These are phyloP conservation scores for Pyrrhia umbra DNA, from an alignment of 2,888 invertebrate genomes.

Conservation along the genomic window DNA sequence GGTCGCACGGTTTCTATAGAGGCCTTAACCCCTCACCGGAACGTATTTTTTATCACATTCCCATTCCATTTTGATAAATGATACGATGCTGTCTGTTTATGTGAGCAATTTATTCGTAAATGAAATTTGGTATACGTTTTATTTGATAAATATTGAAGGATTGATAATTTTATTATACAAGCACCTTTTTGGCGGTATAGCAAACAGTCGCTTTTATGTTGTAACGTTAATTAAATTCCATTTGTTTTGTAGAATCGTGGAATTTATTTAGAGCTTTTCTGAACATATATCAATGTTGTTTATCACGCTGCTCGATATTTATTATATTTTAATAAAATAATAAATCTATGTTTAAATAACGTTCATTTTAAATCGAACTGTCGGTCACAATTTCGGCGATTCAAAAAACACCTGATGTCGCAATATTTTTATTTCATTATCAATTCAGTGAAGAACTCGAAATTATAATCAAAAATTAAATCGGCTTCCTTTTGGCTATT, in stretches of 20 bases:
- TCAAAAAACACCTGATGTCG: conserved; percentile 24
- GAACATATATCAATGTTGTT: not conserved
- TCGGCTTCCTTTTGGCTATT: conserved; percentile 22
- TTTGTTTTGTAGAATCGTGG: not conserved
- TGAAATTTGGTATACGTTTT: conserved; percentile 21
- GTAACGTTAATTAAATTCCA: not conserved
- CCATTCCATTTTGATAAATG: conserved; percentile 66
- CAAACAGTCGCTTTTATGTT: not conserved
- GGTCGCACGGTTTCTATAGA: conserved; percentile 50
- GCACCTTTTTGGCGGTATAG: not conserved
- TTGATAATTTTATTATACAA: conserved; percentile 1
- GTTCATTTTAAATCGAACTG: not conserved
- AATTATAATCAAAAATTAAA: conserved; percentile 47
- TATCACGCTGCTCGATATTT: not conserved
- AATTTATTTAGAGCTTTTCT: not conserved
- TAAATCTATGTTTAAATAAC: not conserved
- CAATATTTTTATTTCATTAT: conserved; percentile 35
- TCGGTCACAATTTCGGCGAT: not conserved
- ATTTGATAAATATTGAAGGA: conserved; percentile 24
- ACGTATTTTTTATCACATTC: conserved; percentile 64
- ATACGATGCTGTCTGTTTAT: conserved; percentile 51
- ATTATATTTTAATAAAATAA: not conserved
- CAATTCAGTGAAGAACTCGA: conserved; percentile 35
- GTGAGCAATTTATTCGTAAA: conserved; percentile 32
- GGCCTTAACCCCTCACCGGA: conserved; percentile 46